phyloP scores from a whole-genome alignment of 2,113 vertebrate species.

The Tursiops truncatus region DNA sequence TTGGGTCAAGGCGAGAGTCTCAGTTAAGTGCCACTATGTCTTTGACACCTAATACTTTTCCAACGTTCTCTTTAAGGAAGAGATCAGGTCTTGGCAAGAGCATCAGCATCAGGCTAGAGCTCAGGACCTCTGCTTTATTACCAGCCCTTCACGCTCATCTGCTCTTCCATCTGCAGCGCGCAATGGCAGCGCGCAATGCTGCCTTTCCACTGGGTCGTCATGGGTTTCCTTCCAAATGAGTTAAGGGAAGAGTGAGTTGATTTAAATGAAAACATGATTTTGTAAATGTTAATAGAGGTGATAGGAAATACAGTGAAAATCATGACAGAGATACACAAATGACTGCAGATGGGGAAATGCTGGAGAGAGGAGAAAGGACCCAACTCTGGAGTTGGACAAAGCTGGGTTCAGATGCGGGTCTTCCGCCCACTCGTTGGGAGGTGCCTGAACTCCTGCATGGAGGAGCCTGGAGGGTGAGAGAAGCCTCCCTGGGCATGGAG shows the following conservation, averaged over 20 bases:
- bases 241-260: not conserved
- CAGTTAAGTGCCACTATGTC: not conserved
- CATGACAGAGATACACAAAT: not conserved
- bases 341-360: not conserved
- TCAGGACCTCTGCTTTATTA: not conserved
- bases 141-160: fast-evolving
- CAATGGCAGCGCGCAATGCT: fast-evolving
- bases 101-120: not conserved
- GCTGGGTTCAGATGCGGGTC: not conserved
- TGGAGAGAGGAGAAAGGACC: not conserved
- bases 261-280: not conserved
- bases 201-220: not conserved
- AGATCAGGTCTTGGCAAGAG: not conserved
- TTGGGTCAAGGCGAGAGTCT: not conserved
- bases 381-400: not conserved
- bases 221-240: not conserved
- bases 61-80: not conserved
- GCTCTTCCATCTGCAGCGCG: not conserved
- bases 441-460: too few species aligned
- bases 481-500: not conserved
- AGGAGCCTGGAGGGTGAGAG: not conserved
- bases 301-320: not conserved
- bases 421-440: too few species aligned
- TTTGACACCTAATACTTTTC: not conserved
- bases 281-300: not conserved